Evolutionary conservation across 2,888 invertebrate species (phyloP).

Genomic region (Hermaeophaga mercurialis): DNA sequence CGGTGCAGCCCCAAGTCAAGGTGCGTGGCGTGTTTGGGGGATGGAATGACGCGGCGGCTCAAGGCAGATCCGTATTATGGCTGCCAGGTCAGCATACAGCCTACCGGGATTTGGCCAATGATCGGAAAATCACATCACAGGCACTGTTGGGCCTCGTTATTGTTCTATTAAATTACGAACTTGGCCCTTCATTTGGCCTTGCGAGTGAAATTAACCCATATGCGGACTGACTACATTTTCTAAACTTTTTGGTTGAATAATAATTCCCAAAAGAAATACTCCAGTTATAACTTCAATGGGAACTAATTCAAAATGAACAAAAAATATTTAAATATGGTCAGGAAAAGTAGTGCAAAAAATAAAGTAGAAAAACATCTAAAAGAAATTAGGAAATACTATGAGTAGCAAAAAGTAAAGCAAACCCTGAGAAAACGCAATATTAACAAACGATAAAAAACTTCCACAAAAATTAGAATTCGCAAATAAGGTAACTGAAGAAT

Average conservation of each 20-base stretch:
- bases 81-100: slow-evolving; percentile 50
- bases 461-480: too few relatives aligned
- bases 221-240: neutral
- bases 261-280: neutral
- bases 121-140: slow-evolving; percentile 34
- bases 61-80: slow-evolving; percentile 50
- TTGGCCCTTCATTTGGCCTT: neutral
- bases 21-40: slow-evolving; percentile 38
- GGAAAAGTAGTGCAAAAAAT: too few relatives aligned
- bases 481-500: too few relatives aligned
- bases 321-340: too few relatives aligned
- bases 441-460: too few relatives aligned
- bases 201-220: slow-evolving; percentile 2
- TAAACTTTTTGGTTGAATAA: neutral
- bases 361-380: too few relatives aligned
- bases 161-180: slow-evolving; percentile 14
- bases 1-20: slow-evolving; percentile 38
- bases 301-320: too few relatives aligned
- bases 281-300: neutral
- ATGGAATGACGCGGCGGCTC: slow-evolving; percentile 37
- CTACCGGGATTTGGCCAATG: slow-evolving; percentile 41
- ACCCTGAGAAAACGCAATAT: too few relatives aligned
- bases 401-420: too few relatives aligned
- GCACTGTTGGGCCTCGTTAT: slow-evolving; percentile 30
- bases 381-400: too few relatives aligned